phyloP scores from a whole-genome alignment of 2,888 invertebrate genomes.

The Scaptomyza cyrtandrae region DNA sequence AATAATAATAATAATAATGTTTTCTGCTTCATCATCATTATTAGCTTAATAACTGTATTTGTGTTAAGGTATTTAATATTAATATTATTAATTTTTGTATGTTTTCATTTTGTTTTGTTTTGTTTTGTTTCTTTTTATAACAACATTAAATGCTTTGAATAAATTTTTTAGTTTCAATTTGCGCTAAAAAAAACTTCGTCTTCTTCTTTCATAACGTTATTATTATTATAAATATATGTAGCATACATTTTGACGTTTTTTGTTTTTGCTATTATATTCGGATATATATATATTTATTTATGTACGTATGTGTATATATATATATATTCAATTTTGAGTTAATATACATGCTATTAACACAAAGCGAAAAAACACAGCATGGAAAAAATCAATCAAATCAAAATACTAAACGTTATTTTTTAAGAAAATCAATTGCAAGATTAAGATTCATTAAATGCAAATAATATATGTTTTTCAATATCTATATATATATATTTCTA shows the following conservation, averaged over 20 bases:
- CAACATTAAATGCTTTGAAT: conserved; percentile 57
- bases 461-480: conserved; percentile 34
- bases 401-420: conserved; percentile 32
- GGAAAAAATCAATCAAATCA: not conserved
- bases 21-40: conserved; percentile 5
- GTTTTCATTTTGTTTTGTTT: not conserved
- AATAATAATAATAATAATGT: conserved; percentile 9
- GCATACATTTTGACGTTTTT: conserved; percentile 6
- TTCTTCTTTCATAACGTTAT: conserved; percentile 15
- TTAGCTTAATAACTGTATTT: conserved; percentile 18
- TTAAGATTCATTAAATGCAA: conserved; percentile 60
- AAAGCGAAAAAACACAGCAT: conserved; percentile 16
- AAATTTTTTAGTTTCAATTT: conserved; percentile 42
- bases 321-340: not conserved
- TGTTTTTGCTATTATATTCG: not conserved
- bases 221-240: conserved; percentile 25
- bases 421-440: conserved; percentile 27
- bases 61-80: not conserved
- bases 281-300: conserved; percentile 5
- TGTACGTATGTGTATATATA: conserved; percentile 6
- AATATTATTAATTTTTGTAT: not conserved
- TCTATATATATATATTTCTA: conserved; percentile 20
- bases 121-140: not conserved
- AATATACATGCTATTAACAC: conserved; percentile 42
- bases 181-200: conserved; percentile 42